phyloP scores from a whole-genome alignment of 1,140 invertebrate species.

The Conopomorpha cramerella region DNA sequence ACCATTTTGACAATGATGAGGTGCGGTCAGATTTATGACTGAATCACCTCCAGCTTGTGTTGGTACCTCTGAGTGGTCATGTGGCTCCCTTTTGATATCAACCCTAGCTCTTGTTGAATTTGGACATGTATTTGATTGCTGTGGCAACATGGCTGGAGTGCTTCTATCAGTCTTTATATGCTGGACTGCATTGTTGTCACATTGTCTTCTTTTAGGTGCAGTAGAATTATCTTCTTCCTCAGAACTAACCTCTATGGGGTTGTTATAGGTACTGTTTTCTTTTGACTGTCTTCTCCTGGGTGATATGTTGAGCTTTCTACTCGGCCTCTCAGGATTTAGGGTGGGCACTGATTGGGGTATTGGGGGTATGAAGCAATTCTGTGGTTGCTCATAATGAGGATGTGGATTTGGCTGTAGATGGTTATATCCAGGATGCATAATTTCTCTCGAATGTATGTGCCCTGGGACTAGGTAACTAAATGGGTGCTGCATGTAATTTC shows the following conservation, averaged over 20 bases:
- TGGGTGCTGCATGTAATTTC: conserved; percentile 21
- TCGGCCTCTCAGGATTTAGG: conserved; percentile 33
- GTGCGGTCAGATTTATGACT: too few species aligned
- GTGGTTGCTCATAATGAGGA: conserved; percentile 12
- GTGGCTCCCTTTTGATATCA: conserved; percentile 30
- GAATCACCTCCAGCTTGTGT: conserved; percentile 6
- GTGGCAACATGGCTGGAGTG: too few species aligned
- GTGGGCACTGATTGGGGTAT: conserved; percentile 8
- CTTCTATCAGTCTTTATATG: background rate
- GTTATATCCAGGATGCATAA: conserved; percentile 12
- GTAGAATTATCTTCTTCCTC: conserved; percentile 47
- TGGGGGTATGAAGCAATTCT: conserved; percentile 3
- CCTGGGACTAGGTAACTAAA: conserved; percentile 20
- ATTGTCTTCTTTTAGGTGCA: conserved; percentile 28
- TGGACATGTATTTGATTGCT: conserved; percentile 3
- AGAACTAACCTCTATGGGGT: conserved; percentile 51
- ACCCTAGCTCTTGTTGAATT: conserved; percentile 10
- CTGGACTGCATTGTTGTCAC: conserved; percentile 16
- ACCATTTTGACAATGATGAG: conserved; percentile 14
- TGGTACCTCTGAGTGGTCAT: conserved; percentile 9
- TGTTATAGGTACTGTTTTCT: conserved; percentile 24
- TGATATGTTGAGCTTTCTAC: conserved; percentile 44
- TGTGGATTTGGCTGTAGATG: conserved; percentile 11
- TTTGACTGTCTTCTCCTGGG: conserved; percentile 38
- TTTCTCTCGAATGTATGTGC: background rate